These are phyloP conservation scores for Hystrix cristata DNA, from an alignment of 2,113 vertebrate genomes.

Conservation along the genomic window DNA sequence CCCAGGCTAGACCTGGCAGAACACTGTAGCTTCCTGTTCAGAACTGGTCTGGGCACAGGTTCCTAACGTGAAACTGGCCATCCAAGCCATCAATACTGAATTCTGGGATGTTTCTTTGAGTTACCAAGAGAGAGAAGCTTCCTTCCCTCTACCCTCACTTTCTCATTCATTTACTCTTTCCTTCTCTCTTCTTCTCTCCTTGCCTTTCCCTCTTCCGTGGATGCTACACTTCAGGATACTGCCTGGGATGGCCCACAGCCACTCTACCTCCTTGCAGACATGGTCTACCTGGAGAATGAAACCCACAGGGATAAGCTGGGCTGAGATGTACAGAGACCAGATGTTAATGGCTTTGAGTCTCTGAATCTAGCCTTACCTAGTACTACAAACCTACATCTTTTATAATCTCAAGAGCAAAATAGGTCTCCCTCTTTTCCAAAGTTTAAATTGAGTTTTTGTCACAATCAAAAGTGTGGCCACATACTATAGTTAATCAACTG, in stretches of 20 bases:
- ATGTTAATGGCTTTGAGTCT: neutral
- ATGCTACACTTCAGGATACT: neutral
- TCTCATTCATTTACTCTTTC: neutral
- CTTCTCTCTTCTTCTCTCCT: neutral
- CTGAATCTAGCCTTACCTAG: neutral
- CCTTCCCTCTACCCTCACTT: neutral
- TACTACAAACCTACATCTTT: neutral
- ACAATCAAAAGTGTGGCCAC: neutral
- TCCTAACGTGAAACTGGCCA: neutral
- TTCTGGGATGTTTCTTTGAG: neutral
- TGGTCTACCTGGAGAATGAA: neutral
- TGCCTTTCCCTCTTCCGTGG: neutral
- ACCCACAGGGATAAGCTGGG: neutral
- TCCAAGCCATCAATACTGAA: neutral
- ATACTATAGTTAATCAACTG: neutral
- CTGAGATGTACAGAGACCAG: neutral
- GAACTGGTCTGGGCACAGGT: neutral
- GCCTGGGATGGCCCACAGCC: neutral
- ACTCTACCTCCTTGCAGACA: neutral
- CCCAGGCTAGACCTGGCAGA: neutral
- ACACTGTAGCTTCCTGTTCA: neutral
- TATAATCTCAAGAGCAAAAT: neutral
- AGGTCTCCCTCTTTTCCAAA: neutral
- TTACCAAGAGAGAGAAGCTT: neutral
- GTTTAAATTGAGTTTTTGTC: neutral